These are phyloP conservation scores for Pedionomus torquatus DNA, from an alignment of 2,113 vertebrate species.

Conservation along the genomic window DNA sequence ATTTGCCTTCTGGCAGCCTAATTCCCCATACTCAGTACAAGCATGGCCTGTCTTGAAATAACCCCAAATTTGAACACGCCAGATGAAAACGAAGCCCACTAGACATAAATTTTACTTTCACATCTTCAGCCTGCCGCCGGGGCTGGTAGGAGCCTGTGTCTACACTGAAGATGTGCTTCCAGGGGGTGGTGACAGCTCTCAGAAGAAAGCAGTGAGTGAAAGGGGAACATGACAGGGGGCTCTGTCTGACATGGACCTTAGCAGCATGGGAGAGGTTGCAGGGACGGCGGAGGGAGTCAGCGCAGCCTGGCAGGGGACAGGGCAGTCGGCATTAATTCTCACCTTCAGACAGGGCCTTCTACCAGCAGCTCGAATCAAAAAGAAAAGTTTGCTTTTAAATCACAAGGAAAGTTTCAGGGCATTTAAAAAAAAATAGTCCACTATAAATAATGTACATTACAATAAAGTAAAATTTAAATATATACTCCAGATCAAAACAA, in stretches of 20 bases:
- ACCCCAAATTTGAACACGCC: not conserved
- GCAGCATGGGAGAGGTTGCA: conserved; percentile 77
- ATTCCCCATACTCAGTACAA: not conserved
- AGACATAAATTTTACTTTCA: conserved; percentile 44
- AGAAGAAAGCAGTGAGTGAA: conserved; percentile 79
- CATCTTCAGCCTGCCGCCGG: conserved; percentile 71
- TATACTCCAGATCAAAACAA: conserved; percentile 1
- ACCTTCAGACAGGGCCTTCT: conserved; percentile 25
- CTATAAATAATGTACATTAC: not conserved
- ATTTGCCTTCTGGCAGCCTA: not conserved
- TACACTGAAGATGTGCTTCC: conserved; percentile 74
- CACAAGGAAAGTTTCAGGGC: not conserved
- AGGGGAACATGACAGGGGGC: conserved; percentile 80
- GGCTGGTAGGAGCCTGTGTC: conserved; percentile 76
- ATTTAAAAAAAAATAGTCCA: not conserved
- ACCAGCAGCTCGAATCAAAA: not conserved
- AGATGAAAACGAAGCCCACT: not conserved
- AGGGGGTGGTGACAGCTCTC: conserved; percentile 82
- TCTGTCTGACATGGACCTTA: conserved; percentile 88
- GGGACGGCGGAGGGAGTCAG: conserved; percentile 41
- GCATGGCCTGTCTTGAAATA: not conserved
- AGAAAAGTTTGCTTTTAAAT: conserved; percentile 15
- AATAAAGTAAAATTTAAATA: not conserved
- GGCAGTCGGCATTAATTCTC: conserved; percentile 55
- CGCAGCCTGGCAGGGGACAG: conserved; percentile 23